Base-by-base conservation (phyloP, 2,888 invertebrate species). In the Brachypalpus laphriformis region DNA sequence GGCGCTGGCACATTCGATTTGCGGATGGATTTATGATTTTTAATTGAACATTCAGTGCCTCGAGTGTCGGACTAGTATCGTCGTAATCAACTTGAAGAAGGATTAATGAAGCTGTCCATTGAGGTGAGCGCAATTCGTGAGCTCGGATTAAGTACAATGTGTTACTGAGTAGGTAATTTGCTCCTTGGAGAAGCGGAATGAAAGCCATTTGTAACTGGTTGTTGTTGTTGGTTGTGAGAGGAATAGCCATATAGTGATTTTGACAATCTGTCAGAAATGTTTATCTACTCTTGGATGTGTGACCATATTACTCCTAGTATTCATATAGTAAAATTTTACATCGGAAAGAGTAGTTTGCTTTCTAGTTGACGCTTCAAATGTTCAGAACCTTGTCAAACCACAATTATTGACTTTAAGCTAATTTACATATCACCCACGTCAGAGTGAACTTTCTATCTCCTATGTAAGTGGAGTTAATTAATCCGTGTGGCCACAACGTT, bases 41-140 rank as follows among this genome's bases (percentile, higher is more conserved):
- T 83, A 83, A 83, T 83, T 83, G 80, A 78, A 83, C 80, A 61
- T 63, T 42, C 74, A 47, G 40, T 40, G 78, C 72, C 68, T 40
- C 16, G 22, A 49, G 78, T 66, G 54, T 25, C 74, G 51, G 45
- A 74, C 59, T 74, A 31, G 74, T 61, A 61, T 22, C 61, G 66
- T 22, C 61, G 66, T 61, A 74, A 81, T 68, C 74, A 74, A 68
- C 74, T 16, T 66, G 80, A 22, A 37, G 22, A n/a, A 66, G 68
- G 61, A 68, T 74, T 74, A 81, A 56, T 63, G 82, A 68, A 75
- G 56, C 68, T 61, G 54, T 56, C 59, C 7, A 68, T 49, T 61
- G 65, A 71, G 57, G 76, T 82, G 76, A 59, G 70, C n/a, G n/a
- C 65, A 61, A 49, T 59, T 66, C 71, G 72, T 66, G 65, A 72